Percentiles rank a stretch among this genome's conserved stretches.
Evolutionary conservation across 2,888 invertebrate genomes (phyloP).

Genomic region (Amphipyra berbera): DNA sequence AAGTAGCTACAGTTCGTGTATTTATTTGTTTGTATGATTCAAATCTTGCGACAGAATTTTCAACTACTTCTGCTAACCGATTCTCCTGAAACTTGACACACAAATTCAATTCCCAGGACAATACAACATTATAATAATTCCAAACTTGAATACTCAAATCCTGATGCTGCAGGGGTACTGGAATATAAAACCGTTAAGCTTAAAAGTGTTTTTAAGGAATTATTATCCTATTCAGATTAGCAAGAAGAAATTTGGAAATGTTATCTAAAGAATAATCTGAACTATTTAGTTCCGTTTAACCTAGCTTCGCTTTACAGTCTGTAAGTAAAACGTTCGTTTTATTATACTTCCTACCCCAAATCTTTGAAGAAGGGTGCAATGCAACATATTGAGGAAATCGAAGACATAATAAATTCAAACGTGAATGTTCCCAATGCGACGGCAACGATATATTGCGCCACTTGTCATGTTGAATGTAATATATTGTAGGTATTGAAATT

Average conservation of each 20-base stretch:
- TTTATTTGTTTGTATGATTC: too few relatives aligned
- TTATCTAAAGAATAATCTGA: slow-evolving; percentile 6
- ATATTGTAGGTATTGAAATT: slow-evolving; percentile 3
- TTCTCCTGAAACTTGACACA: too few relatives aligned
- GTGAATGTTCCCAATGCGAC: background rate
- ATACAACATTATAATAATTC: too few relatives aligned
- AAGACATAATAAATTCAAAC: background rate
- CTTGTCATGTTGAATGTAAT: slow-evolving; percentile 4
- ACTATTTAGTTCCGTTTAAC: slow-evolving; percentile 6
- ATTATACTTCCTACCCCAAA: background rate
- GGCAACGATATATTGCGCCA: slow-evolving; percentile 2
- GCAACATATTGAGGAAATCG: slow-evolving; percentile 1
- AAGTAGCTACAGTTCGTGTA: too few relatives aligned
- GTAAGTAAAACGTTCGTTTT: too few relatives aligned
- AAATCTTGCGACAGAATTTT: too few relatives aligned
- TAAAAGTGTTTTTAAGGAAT: too few relatives aligned
- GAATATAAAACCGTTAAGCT: too few relatives aligned
- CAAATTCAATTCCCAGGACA: too few relatives aligned
- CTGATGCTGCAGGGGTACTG: too few relatives aligned
- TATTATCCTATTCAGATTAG: background rate
- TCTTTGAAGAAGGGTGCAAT: background rate
- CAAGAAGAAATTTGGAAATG: background rate
- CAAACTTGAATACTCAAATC: too few relatives aligned
- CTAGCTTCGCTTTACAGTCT: background rate
- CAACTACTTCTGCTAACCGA: too few relatives aligned